Conservation (phyloP, 2,113 vertebrate species). For the Megaleporinus macrocephalus region DNA sequence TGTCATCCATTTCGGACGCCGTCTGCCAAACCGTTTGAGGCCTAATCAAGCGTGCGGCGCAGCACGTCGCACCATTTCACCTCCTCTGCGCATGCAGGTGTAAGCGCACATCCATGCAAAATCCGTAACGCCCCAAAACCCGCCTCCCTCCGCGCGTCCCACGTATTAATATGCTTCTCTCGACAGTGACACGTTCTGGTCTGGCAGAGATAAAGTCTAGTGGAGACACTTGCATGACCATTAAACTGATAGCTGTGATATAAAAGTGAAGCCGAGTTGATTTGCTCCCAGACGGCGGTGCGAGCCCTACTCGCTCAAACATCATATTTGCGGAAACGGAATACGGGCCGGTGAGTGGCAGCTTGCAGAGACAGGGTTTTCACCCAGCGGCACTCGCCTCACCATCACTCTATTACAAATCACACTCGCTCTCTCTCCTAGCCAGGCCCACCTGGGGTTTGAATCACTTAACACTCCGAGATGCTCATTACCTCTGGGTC, state of each 20-base stretch:
- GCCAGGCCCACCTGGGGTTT: slow-evolving; percentile 42
- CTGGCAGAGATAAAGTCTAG: slow-evolving; percentile 31
- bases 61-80: slow-evolving; percentile 7
- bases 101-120: not conserved
- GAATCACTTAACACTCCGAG: slow-evolving; percentile 48
- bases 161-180: slow-evolving; percentile 46
- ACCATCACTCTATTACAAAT: slow-evolving; percentile 52
- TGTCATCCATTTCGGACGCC: slow-evolving; percentile 33
- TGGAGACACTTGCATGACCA: slow-evolving; percentile 34
- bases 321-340: slow-evolving; percentile 51
- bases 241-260: slow-evolving; percentile 46
- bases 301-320: slow-evolving; percentile 30
- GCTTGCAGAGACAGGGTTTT: slow-evolving; percentile 41
- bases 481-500: slow-evolving; percentile 40
- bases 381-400: slow-evolving; percentile 44
- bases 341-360: slow-evolving; percentile 54
- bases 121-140: slow-evolving; percentile 55
- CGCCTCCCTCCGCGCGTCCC: not conserved
- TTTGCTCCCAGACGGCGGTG: slow-evolving; percentile 50
- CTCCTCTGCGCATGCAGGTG: slow-evolving; percentile 11
- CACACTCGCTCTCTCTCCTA: slow-evolving; percentile 32
- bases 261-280: slow-evolving; percentile 51
- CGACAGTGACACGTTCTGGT: slow-evolving; percentile 14
- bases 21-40: slow-evolving; percentile 39
- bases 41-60: slow-evolving; percentile 41